Conservation (phyloP, 2,888 invertebrate genomes). For the Invenusta paracnida region DNA sequence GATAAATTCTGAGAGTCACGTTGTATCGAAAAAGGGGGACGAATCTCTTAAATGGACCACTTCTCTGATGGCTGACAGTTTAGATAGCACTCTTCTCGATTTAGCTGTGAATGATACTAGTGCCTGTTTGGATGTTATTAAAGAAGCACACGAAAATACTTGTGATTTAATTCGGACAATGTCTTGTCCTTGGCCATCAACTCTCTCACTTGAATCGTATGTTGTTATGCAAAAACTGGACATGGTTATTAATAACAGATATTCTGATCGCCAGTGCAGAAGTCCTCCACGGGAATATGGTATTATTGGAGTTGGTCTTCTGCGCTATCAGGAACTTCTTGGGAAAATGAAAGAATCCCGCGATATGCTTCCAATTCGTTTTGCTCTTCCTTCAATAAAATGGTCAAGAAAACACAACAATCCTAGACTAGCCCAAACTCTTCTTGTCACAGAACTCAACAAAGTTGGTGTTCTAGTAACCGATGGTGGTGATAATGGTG, state of each 20-base stretch:
- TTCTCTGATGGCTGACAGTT: neutral
- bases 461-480: neutral
- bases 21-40: neutral
- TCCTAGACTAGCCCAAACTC: neutral
- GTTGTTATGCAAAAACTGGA: neutral
- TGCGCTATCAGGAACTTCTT: neutral
- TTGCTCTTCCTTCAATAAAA: neutral
- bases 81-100: neutral
- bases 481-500: neutral
- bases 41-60: neutral
- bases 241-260: neutral
- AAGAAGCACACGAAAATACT: neutral
- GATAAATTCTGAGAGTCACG: neutral
- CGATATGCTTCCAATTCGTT: neutral
- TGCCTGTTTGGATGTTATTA: neutral
- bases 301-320: neutral
- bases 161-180: neutral
- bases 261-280: neutral
- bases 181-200: neutral
- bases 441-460: neutral
- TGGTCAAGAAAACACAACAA: neutral
- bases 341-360: neutral
- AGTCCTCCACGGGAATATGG: neutral
- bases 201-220: neutral
- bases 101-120: neutral